Base-by-base conservation (phyloP, 2,888 invertebrate genomes). In the Isotomurus palustris region DNA sequence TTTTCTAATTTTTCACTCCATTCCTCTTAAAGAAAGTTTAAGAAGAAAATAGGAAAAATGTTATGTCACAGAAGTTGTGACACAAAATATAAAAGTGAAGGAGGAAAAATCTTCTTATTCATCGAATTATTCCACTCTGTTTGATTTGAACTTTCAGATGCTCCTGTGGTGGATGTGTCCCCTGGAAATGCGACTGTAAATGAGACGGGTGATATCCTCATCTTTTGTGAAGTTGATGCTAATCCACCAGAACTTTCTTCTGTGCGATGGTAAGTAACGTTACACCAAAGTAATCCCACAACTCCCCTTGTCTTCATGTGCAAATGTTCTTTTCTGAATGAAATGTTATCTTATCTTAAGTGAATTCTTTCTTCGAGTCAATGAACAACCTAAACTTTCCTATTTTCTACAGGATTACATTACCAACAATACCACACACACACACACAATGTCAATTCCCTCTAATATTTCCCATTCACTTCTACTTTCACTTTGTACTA, bases 151-250 rank as follows among this genome's bases (percentile, higher is more conserved):
- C 17, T 32, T 62, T 52, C 79, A 92, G 92, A 91, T 82, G 87
- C 90, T 0, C 92, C 92, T 3, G 85, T 89, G 56, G 88, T 92
- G 3, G 81, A 79, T 56, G 84, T 91, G 53, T 81, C 79, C 49
- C 88, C 90, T 0, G 80, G 80, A 28, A 87, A 87, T 74, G 81
- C 87, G 63, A 87, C 88, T 0, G 85, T 87, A 4, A 86, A 87
- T 70, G 92, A 91, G 75, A 84, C 84, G 14, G 81, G 82, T 32
- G 84, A 85, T 68, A 81, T 88, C 44, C 78, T 87, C 36, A 81
- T 92, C 51, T 83, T 84, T 66, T 92, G 92, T 75, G 83, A 84
- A 71, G 91, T 90, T 74, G 85, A 86, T 66, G 88, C 92, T 56
- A 93, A 93, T 77, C 92, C 93, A 0, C 85, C 88, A 24, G 82